Percentiles rank a stretch among this genome's conserved stretches.
These are phyloP conservation scores for Cinclus cinclus DNA, from an alignment of 2,113 vertebrate genomes.

Conservation along the genomic window DNA sequence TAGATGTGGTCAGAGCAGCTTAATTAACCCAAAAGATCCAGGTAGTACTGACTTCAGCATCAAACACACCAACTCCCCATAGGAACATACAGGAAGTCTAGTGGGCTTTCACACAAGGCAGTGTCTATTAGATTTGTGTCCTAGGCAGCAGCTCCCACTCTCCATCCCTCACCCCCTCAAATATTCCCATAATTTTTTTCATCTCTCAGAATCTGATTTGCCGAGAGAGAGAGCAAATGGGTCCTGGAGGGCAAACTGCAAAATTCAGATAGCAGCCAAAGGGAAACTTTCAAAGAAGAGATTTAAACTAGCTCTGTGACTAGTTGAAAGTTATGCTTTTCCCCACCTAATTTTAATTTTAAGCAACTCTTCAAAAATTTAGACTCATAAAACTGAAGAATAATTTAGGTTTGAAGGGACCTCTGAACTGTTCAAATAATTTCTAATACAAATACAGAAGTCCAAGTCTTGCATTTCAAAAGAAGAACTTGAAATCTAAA, in stretches of 20 bases:
- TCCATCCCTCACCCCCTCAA: neutral
- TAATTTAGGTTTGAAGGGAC: slow-evolving; percentile 37
- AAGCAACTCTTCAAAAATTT: slow-evolving; percentile 54
- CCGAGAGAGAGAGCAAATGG: neutral
- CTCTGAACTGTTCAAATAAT: slow-evolving; percentile 40
- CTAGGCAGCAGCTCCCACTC: neutral
- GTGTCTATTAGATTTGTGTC: neutral
- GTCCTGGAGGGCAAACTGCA: neutral
- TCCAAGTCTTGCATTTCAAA: neutral
- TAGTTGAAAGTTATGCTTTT: slow-evolving; percentile 29
- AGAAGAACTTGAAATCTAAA: slow-evolving; percentile 1
- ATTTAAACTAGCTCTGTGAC: slow-evolving; percentile 47
- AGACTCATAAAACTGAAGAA: slow-evolving; percentile 14
- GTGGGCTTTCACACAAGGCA: neutral
- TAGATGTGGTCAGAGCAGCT: neutral
- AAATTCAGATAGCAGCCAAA: slow-evolving; percentile 11
- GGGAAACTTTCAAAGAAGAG: slow-evolving; percentile 34
- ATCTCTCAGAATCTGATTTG: neutral
- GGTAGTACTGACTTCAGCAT: neutral
- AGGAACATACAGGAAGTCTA: neutral
- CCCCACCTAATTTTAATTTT: slow-evolving; percentile 51
- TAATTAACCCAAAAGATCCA: neutral
- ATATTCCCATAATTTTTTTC: neutral
- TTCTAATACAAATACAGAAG: slow-evolving; percentile 21
- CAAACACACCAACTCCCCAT: neutral